A percentile compares a stretch with the other conserved stretches of the same genome.
phyloP scores from a whole-genome alignment of 2,888 invertebrate genomes.

The Pardosa pseudoannulata region DNA sequence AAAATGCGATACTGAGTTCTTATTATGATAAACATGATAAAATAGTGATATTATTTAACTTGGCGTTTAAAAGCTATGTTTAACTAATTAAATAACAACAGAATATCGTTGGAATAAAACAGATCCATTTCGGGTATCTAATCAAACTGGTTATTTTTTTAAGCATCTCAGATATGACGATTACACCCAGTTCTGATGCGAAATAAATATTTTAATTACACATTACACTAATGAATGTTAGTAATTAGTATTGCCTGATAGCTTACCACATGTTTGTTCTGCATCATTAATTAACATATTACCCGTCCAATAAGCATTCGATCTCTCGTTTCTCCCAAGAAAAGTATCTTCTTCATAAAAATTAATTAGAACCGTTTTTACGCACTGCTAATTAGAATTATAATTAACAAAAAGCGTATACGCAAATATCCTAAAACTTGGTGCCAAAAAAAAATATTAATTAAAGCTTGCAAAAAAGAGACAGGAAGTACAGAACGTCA shows the following conservation, averaged over 20 bases:
- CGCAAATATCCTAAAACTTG: neutral
- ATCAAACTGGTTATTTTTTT: no score
- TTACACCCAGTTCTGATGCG: no score
- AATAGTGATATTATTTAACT: no score
- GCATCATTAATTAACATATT: conserved; percentile 11
- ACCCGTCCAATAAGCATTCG: neutral
- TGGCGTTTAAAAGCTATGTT: no score
- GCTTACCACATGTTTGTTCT: neutral
- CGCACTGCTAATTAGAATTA: neutral
- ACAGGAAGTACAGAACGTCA: neutral
- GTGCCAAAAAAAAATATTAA: conserved; percentile 2
- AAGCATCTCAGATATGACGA: no score
- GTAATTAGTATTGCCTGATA: conserved; percentile 16
- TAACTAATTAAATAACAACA: no score
- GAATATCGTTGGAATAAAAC: no score
- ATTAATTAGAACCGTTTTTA: neutral
- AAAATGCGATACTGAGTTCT: no score
- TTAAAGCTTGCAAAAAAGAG: neutral
- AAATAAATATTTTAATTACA: conserved; percentile 27
- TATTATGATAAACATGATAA: no score
- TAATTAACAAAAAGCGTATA: neutral
- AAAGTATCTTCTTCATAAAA: neutral
- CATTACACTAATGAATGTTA: conserved; percentile 11
- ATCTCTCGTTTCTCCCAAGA: neutral
- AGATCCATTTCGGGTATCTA: no score